Evolutionary conservation across 1,140 invertebrate species (phyloP).

Genomic region (Pogonomyrmex californicus): DNA sequence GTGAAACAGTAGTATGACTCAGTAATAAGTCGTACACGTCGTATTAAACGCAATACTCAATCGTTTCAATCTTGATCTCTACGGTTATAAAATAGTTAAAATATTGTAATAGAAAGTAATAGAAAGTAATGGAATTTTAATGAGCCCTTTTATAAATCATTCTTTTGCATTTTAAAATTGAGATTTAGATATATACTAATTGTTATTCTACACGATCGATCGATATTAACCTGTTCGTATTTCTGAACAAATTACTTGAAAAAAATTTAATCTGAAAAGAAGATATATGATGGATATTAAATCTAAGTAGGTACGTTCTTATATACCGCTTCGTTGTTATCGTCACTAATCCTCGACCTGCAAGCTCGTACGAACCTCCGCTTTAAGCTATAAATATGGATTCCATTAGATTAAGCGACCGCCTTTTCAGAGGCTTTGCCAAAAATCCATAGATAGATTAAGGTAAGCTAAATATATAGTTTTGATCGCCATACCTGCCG

Average conservation of each 20-base stretch:
- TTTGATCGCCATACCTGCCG: neutral
- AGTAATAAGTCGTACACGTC: neutral
- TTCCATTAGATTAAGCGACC: constrained; percentile 49
- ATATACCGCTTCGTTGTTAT: constrained; percentile 22
- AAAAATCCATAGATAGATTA: constrained; percentile 44
- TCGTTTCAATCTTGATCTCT: constrained; percentile 13
- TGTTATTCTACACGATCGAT: neutral
- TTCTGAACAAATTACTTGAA: neutral
- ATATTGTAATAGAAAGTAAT: neutral
- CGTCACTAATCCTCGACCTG: constrained; percentile 37
- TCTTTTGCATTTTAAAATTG: neutral
- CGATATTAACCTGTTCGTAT: constrained; percentile 3
- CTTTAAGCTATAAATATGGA: constrained; percentile 58
- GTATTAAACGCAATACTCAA: neutral
- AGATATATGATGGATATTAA: constrained; percentile 40
- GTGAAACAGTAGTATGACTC: neutral
- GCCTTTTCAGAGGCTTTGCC: constrained; percentile 15
- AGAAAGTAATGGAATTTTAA: constrained; percentile 7
- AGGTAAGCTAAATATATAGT: constrained; percentile 40
- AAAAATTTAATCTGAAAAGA: neutral
- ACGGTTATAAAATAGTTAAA: neutral
- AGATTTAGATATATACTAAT: constrained; percentile 11
- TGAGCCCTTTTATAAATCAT: neutral
- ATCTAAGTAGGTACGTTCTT: constrained; percentile 15
- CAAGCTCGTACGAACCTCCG: constrained; percentile 39